Evolutionary conservation across 1,140 invertebrate genomes (phyloP).

Genomic region (Drosophila micromelanica): DNA sequence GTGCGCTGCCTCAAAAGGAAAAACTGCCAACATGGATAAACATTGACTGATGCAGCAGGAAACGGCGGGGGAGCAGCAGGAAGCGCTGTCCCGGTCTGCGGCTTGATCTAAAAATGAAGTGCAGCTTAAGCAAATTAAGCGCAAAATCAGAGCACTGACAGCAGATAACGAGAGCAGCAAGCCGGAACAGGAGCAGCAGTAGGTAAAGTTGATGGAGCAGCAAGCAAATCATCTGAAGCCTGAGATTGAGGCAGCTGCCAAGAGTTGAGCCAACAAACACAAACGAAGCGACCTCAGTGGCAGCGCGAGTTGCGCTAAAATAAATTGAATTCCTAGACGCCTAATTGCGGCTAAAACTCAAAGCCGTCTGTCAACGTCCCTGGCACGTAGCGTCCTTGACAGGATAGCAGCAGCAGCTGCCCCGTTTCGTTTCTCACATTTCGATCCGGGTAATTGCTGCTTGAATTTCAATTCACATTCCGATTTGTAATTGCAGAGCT

Average conservation of each 20-base stretch:
- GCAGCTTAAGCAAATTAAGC: slow-evolving; percentile 80
- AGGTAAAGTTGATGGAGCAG: slow-evolving; percentile 21
- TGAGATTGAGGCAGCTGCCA: slow-evolving; percentile 38
- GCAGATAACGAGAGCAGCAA: background rate
- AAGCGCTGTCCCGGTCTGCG: background rate
- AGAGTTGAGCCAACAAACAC: slow-evolving; percentile 29
- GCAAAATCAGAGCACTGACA: slow-evolving; percentile 66
- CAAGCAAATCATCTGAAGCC: slow-evolving; percentile 2
- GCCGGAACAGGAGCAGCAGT: background rate
- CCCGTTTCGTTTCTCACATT: slow-evolving; percentile 49
- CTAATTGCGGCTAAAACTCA: slow-evolving; percentile 75
- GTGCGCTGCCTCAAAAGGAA: slow-evolving; percentile 51
- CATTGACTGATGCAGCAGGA: slow-evolving; percentile 48
- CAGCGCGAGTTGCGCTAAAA: slow-evolving; percentile 54
- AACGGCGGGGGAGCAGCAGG: background rate
- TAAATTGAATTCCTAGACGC: slow-evolving; percentile 75
- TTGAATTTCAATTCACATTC: slow-evolving; percentile 79
- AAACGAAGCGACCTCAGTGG: slow-evolving; percentile 5
- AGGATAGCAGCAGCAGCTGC: slow-evolving; percentile 3
- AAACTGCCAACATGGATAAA: slow-evolving; percentile 62
- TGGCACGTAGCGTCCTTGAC: slow-evolving; percentile 56
- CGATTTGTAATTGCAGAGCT: slow-evolving; percentile 30
- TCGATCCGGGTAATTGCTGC: slow-evolving; percentile 75
- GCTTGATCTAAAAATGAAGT: slow-evolving; percentile 63
- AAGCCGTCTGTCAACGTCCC: slow-evolving; percentile 52